Evolutionary conservation across 1,140 invertebrate species (phyloP).

Genomic region (Elymnias hypermnestra): DNA sequence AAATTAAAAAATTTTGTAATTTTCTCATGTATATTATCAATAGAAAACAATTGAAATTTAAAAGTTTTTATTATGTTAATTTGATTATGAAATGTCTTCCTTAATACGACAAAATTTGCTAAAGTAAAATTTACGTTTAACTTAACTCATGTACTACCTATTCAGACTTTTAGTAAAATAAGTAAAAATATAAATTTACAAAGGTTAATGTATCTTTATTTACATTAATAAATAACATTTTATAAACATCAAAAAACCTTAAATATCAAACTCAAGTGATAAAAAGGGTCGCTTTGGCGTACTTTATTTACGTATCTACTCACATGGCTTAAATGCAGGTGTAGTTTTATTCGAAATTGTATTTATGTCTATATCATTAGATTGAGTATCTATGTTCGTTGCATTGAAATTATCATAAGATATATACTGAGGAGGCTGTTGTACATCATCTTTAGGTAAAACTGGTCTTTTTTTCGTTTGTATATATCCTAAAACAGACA

Average conservation of each 20-base stretch:
- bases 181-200: background rate
- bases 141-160: too few relatives aligned
- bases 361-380: constrained; percentile 64
- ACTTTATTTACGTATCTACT: constrained; percentile 11
- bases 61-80: too few relatives aligned
- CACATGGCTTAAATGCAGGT: constrained; percentile 26
- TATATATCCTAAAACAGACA: constrained; percentile 89
- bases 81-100: too few relatives aligned
- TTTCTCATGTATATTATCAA: background rate
- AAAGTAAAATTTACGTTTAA: too few relatives aligned
- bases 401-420: constrained; percentile 67
- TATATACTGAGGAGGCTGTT: constrained; percentile 77
- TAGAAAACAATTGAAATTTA: too few relatives aligned
- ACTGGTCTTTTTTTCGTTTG: constrained; percentile 90
- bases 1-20: background rate
- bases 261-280: background rate
- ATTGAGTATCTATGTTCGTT: constrained; percentile 66
- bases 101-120: too few relatives aligned
- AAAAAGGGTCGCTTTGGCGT: too few relatives aligned
- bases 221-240: background rate
- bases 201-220: background rate
- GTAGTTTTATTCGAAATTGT: constrained; percentile 55
- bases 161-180: constrained; percentile 5
- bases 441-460: constrained; percentile 81
- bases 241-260: background rate